Evolutionary conservation across 23 tunicate genomes (phyloP).

Genomic region (Styela clava): DNA sequence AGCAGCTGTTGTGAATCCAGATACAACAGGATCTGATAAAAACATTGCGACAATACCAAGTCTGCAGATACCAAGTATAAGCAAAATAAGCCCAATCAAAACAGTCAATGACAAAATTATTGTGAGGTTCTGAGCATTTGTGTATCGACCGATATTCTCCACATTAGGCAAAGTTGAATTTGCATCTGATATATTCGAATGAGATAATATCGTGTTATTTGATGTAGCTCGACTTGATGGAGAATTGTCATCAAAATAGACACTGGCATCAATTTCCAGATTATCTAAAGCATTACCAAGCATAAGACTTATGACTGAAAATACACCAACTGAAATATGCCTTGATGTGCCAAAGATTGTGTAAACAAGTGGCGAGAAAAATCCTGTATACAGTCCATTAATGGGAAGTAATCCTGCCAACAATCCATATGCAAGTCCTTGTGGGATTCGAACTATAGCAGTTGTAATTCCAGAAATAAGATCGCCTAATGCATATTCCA

Average conservation of each 20-base stretch:
- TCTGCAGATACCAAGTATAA: conserved; percentile 48
- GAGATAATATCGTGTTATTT: neutral
- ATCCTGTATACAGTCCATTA: conserved; percentile 95
- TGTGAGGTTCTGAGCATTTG: conserved; percentile 33
- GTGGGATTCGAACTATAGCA: conserved; percentile 94
- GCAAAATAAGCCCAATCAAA: conserved; percentile 67
- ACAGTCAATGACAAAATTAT: conserved; percentile 54
- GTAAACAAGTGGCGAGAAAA: conserved; percentile 79
- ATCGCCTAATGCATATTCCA: conserved; percentile 72
- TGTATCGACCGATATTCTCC: neutral
- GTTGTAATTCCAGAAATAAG: conserved; percentile 85
- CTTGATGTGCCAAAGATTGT: conserved; percentile 83
- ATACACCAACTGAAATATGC: conserved; percentile 93
- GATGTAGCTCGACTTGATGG: neutral
- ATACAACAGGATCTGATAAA: conserved; percentile 81
- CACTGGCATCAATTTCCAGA: neutral
- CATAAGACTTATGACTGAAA: conserved; percentile 95
- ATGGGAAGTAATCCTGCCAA: conserved; percentile 93
- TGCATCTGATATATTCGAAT: neutral
- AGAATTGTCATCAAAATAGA: neutral
- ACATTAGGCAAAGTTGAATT: too few relatives aligned
- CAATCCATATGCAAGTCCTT: conserved; percentile 93
- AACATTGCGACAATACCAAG: conserved; percentile 81
- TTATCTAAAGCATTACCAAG: conserved; percentile 70
- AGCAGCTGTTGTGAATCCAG: conserved; percentile 89